Evolutionary conservation across 2,888 invertebrate genomes (phyloP), one percentile per base, ranked within the genome.

Genomic region (Anticlea derivata): DNA sequence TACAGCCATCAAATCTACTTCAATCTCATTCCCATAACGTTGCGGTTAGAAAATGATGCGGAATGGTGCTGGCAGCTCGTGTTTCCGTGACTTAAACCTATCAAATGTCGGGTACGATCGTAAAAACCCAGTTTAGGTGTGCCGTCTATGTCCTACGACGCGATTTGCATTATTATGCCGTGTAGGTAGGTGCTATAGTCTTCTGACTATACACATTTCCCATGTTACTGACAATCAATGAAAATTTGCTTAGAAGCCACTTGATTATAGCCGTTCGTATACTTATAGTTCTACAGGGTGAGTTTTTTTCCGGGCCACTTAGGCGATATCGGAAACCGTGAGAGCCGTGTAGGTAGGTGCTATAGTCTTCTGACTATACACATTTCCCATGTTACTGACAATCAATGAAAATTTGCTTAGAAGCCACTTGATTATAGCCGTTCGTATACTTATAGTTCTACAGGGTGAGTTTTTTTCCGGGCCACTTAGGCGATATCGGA

Each of bases 61-160:
- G 5, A 35, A 46, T 47, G 8, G 39, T 29, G 22, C 31, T 33
- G 8, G 45, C 33, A 45, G 27, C 48, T 41, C 50, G 48, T 17
- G 41, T 49, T 56, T 51, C 51, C 61, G 61, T 61, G 61, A 50
- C 58, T 46, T 34, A 22, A 22, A 46, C 41, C 60, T 52, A 62
- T 60, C 53, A 60, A 59, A 58, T 48, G 58, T 52, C 37, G 54
- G 54, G 41, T 53, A 29, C 27, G 43, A 54, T 55, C 57, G 57
- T 58, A 63, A 62, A 62, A 50, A 46, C 50, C 13, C 43, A 44
- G 53, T 50, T 58, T 57, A 58, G 60, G 62, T 58, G 58, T 55
- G 54, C 58, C 55, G 34, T 52, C 61, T 57, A 56, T 55, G 54
- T 51, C 50, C 41, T 37, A 40, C 50, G 38, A 37, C 20, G 50